These are phyloP conservation scores for Neoniphon sammara DNA, from an alignment of 2,797 vertebrate species.

Conservation along the genomic window DNA sequence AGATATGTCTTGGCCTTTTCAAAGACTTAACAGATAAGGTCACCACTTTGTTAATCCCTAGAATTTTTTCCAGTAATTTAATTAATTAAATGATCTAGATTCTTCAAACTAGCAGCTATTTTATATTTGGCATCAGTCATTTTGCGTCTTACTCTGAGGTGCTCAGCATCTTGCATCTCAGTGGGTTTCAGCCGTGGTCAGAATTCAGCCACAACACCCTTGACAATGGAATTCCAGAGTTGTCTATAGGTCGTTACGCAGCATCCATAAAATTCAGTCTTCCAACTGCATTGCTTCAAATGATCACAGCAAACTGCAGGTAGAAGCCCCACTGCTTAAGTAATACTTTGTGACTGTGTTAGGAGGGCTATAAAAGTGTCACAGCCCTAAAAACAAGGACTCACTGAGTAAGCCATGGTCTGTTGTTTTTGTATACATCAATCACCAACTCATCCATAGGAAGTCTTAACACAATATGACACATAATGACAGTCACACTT, in stretches of 20 bases:
- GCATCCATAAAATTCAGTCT: conserved; percentile 52
- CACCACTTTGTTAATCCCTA: too few species aligned
- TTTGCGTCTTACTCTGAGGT: too few species aligned
- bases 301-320: conserved; percentile 52
- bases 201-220: conserved; percentile 6
- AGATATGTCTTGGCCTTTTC: too few species aligned
- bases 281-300: conserved; percentile 15
- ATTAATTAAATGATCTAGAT: too few species aligned
- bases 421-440: conserved; percentile 67
- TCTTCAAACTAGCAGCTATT: too few species aligned
- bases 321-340: conserved; percentile 60
- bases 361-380: conserved; percentile 77
- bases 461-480: conserved; percentile 50
- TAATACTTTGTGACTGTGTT: conserved; percentile 79
- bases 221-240: conserved; percentile 21
- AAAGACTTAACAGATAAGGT: too few species aligned
- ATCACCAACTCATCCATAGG: conserved; percentile 67
- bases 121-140: too few species aligned
- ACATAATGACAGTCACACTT: conserved; percentile 31
- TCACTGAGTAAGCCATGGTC: conserved; percentile 71
- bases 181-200: neutral
- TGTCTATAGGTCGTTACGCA: conserved; percentile 5
- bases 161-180: too few species aligned
- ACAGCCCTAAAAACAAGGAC: conserved; percentile 74
- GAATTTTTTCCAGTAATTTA: too few species aligned